Evolutionary conservation across 2,113 vertebrate genomes (phyloP).

Genomic region (Cygnus atratus): DNA sequence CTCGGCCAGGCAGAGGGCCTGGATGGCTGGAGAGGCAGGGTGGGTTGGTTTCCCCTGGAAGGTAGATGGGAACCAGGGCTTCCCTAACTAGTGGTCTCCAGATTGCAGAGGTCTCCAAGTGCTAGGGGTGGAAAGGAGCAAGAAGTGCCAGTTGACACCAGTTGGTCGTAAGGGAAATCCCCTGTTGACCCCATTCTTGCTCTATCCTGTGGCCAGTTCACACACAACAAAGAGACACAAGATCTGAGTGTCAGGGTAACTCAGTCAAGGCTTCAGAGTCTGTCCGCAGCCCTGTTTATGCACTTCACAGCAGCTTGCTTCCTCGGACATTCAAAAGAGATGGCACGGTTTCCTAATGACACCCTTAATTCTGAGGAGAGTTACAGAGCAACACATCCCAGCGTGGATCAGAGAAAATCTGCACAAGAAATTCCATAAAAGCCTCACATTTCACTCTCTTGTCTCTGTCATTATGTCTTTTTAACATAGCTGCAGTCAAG

Average conservation of each 20-base stretch:
- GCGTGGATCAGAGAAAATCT: not conserved
- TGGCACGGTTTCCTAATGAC: not conserved
- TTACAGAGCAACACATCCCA: not conserved
- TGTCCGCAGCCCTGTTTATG: not conserved
- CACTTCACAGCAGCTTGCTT: not conserved
- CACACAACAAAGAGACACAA: not conserved
- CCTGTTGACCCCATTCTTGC: not conserved
- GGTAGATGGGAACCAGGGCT: not conserved
- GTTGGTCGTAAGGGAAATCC: not conserved
- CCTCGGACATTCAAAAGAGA: not conserved
- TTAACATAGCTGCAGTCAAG: not conserved
- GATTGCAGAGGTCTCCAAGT: not conserved
- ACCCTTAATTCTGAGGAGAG: not conserved
- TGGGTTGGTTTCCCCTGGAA: not conserved
- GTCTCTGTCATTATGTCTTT: not conserved
- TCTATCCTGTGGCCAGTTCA: not conserved
- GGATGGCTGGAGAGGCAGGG: not conserved
- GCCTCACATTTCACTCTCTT: not conserved
- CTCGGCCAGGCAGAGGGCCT: not conserved
- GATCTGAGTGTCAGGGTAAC: not conserved
- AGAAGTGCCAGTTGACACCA: not conserved
- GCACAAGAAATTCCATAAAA: not conserved
- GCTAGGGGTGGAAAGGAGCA: not conserved
- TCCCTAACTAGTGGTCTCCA: not conserved
- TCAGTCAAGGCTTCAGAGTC: not conserved